Base-by-base conservation (phyloP, 2,113 vertebrate species). In the Spheniscus mendiculus region DNA sequence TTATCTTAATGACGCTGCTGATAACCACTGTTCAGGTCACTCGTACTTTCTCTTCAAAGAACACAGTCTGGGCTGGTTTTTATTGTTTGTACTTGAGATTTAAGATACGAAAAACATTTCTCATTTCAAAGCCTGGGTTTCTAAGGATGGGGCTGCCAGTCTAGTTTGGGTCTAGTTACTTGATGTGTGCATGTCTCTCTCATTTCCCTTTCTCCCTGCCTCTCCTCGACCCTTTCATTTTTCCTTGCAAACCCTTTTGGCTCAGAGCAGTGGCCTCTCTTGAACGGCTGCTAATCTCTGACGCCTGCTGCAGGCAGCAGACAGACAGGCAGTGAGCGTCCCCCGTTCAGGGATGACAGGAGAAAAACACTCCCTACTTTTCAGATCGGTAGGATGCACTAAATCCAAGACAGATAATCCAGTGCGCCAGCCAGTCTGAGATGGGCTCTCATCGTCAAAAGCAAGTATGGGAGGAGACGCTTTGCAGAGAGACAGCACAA, bases 71-170 rank as follows among this genome's bases (percentile, higher is more conserved):
- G 93, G 97, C 95, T 88, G 88, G 87, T 96, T 97, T 97, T 98
- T 97, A 98, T 98, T 98, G 97, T 98, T 97, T 97, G 97, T 98
- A 97, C 96, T 98, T 97, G 95, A 98, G 97, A 98, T 98, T 97
- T 97, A 91, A 98, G 98, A 98, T 98, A 98, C 56, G 91, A 92
- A 95, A 97, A 97, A 98, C 97, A 97, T 98, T 98, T 97, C 97
- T 98, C 96, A 98, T 98, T 97, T 98, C 98, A 98, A 98, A 98
- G 98, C 97, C 98, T 98, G 98, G 97, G 98, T 97, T 97, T 94
- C 91, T 90, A 98, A 98, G 98, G 98, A 98, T 98, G 97, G 90
- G 88, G 67, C 93, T 97, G 89, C 89, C 72, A 85, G 74, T 65
- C 72, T 92, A 94, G 92, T 96, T 97, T 93, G 93, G 94, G 94